Evolutionary conservation across 2,113 vertebrate genomes (phyloP), one percentile per base, ranked within the genome.

Genomic region (Danionella cerebrum): DNA sequence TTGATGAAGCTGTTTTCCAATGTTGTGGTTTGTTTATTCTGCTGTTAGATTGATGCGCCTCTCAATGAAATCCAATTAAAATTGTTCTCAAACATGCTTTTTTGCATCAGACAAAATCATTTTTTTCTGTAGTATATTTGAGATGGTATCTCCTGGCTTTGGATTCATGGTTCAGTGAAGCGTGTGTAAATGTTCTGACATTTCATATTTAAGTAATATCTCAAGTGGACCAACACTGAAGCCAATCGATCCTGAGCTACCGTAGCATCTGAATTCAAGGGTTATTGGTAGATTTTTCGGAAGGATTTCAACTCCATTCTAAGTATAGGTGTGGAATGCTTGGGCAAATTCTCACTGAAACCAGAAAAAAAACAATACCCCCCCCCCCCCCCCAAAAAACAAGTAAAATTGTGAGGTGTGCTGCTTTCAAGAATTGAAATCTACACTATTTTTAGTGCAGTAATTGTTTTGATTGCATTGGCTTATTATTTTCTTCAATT

Each of bases 21-120:
- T 22, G 10, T 18, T 9, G 12, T 7, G 10, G 25, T 66, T 59
- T 72, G 42, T 59, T 66, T 72, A 36, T 25, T 21, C n/a, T 45
- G 35, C 47, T 60, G 18, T 27, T 35, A 60, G 27, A 72, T 44
- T 52, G 12, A 53, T 53, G 18, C 27, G 21, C 53, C 12, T 45
- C 48, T 50, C 2, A 51, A 29, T 16, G 18, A 47, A 39, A 47
- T 22, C 18, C 54, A 13, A 7, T 53, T 41, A n/a, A n/a, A n/a
- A n/a, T n/a, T n/a, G n/a, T n/a, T n/a, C n/a, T n/a, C n/a, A n/a
- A n/a, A n/a, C n/a, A n/a, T n/a, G n/a, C n/a, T n/a, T n/a, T n/a
- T n/a, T n/a, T n/a, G n/a, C n/a, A n/a, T n/a, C n/a, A n/a, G n/a
- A n/a, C n/a, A n/a, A 42, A 35, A 18, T 55, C 2, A 24, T 39